Percentiles rank a stretch among this genome's conserved stretches.
These are phyloP conservation scores for Ramphastos sulfuratus DNA, from an alignment of 2,113 vertebrate species.

Conservation along the genomic window DNA sequence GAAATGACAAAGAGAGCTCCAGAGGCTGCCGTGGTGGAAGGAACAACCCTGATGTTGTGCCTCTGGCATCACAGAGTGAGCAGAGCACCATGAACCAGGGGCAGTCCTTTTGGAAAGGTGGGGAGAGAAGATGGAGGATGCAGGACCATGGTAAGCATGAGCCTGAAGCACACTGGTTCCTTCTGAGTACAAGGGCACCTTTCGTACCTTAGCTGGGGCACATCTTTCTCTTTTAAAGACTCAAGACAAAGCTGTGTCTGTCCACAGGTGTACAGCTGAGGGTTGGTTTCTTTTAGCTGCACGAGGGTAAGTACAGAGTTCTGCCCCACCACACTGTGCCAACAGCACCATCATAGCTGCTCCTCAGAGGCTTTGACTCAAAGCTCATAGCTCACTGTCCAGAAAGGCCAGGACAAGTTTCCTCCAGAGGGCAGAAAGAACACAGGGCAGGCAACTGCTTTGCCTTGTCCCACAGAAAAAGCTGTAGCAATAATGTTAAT, in stretches of 20 bases:
- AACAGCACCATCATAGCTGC: neutral
- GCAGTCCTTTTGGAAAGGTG: neutral
- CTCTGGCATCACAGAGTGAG: neutral
- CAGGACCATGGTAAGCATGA: neutral
- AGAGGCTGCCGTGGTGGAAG: neutral
- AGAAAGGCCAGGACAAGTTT: neutral
- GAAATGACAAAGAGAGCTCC: neutral
- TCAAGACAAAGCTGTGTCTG: neutral
- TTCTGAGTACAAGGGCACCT: neutral
- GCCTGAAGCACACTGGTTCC: neutral
- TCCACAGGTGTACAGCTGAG: neutral
- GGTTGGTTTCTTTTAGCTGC: neutral
- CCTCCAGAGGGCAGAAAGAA: neutral
- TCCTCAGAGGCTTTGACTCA: neutral
- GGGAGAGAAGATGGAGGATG: neutral
- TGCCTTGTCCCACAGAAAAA: neutral
- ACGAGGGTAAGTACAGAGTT: neutral
- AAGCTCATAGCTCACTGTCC: neutral
- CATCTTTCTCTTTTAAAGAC: neutral
- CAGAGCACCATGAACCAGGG: fast-evolving
- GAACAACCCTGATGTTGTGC: fast-evolving
- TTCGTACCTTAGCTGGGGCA: neutral
- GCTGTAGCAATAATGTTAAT: neutral
- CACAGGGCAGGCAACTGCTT: neutral
- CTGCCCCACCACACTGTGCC: neutral